Percentiles rank a stretch among this genome's conserved stretches.
Conservation (phyloP, 2,797 vertebrate species). For the Morus bassanus region DNA sequence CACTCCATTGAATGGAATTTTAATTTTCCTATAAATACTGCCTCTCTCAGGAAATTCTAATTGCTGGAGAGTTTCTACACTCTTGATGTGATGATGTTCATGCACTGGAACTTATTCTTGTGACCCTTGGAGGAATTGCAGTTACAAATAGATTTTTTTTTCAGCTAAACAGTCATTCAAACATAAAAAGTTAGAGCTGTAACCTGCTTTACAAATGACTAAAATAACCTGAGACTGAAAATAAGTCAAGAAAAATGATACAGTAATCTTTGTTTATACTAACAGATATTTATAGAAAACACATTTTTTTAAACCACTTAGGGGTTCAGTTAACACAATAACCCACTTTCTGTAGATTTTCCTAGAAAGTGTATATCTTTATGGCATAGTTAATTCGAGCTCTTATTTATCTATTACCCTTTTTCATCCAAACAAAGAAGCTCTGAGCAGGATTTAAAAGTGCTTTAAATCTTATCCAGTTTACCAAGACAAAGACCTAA, state of each 20-base stretch:
- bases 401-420: background rate
- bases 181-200: background rate
- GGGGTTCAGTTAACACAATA: background rate
- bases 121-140: background rate
- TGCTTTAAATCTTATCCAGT: background rate
- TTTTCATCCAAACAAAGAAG: background rate
- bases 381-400: background rate
- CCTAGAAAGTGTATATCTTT: background rate
- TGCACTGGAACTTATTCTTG: background rate
- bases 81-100: background rate
- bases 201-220: background rate
- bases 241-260: background rate
- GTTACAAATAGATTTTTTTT: background rate
- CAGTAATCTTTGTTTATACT: background rate
- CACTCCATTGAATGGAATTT: background rate
- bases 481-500: background rate
- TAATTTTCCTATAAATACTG: background rate
- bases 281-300: background rate
- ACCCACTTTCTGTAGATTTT: background rate
- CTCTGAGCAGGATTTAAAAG: background rate
- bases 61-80: background rate
- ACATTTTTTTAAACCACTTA: background rate
- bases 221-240: background rate
- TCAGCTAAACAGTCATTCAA: background rate
- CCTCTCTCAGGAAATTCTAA: background rate